A percentile compares a stretch with the other conserved stretches of the same genome.
These are phyloP conservation scores for Minunthozetes semirufus DNA, from an alignment of 2,888 invertebrate species.

Conservation along the genomic window DNA sequence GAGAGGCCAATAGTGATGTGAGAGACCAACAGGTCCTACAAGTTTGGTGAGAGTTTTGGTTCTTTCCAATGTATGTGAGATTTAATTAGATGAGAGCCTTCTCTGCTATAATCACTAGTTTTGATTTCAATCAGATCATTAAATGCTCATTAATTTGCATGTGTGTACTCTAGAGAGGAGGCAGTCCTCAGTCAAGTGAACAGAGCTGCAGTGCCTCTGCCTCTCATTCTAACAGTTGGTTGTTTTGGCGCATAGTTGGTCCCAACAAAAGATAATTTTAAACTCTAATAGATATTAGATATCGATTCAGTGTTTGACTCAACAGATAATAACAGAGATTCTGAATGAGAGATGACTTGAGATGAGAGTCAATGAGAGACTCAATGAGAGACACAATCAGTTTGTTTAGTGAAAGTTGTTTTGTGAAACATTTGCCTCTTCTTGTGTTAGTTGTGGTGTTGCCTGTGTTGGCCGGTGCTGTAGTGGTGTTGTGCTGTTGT, in stretches of 20 bases:
- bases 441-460: not conserved
- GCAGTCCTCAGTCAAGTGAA: not conserved
- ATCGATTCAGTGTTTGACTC: not conserved
- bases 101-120: not conserved
- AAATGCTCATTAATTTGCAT: conserved; percentile 26
- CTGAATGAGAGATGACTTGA: not conserved
- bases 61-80: not conserved
- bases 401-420: conserved; percentile 7
- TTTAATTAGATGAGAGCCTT: conserved; percentile 10
- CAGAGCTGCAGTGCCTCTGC: not conserved
- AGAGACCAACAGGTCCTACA: not conserved
- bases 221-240: not conserved
- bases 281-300: no score
- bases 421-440: not conserved
- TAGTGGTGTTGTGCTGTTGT: conserved; percentile 1
- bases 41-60: not conserved
- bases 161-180: not conserved
- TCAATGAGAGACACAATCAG: not conserved
- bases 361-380: not conserved
- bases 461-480: not conserved
- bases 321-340: not conserved
- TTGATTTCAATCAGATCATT: conserved; percentile 19
- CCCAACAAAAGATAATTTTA: no score
- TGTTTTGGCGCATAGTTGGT: no score
- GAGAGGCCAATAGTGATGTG: not conserved